phyloP scores from a whole-genome alignment of 2,888 invertebrate genomes.

The Oscheius onirici region DNA sequence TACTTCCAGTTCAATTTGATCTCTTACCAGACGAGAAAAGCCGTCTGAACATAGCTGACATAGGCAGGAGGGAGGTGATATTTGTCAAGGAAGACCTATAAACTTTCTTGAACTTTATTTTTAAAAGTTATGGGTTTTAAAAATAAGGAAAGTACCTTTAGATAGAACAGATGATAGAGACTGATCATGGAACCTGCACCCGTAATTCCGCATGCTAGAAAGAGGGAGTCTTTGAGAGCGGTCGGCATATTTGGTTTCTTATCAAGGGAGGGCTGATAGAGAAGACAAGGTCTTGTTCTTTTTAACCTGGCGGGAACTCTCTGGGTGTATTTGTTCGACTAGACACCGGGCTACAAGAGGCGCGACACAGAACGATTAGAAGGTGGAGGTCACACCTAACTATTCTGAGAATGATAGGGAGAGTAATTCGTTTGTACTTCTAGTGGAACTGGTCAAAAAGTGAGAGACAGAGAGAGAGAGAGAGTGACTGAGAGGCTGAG shows the following conservation, averaged over 20 bases:
- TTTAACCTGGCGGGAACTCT: background rate
- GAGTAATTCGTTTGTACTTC: no score
- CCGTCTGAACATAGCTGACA: slow-evolving; percentile 50
- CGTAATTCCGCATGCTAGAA: background rate
- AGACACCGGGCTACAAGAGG: background rate
- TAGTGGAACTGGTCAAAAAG: no score
- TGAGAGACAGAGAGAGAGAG: no score
- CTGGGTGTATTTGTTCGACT: background rate
- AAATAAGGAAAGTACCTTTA: slow-evolving; percentile 5
- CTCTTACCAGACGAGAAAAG: slow-evolving; percentile 50
- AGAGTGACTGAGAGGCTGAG: no score
- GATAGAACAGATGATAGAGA: slow-evolving; percentile 22
- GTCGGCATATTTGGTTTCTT: background rate
- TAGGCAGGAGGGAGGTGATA: slow-evolving; percentile 47
- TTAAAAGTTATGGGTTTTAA: background rate
- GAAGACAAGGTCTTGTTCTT: background rate
- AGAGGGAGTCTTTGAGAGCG: slow-evolving; percentile 1
- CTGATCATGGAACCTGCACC: slow-evolving; percentile 1
- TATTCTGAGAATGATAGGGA: no score
- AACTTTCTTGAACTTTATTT: no score
- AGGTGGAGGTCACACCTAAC: background rate
- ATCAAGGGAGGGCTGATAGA: background rate
- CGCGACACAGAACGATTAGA: background rate
- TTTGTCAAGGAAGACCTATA: slow-evolving; percentile 53
- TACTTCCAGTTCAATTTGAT: no score